These are phyloP conservation scores for Lepidocolaptes lacrymiger DNA, from an alignment of 2,797 vertebrate genomes.

Conservation along the genomic window DNA sequence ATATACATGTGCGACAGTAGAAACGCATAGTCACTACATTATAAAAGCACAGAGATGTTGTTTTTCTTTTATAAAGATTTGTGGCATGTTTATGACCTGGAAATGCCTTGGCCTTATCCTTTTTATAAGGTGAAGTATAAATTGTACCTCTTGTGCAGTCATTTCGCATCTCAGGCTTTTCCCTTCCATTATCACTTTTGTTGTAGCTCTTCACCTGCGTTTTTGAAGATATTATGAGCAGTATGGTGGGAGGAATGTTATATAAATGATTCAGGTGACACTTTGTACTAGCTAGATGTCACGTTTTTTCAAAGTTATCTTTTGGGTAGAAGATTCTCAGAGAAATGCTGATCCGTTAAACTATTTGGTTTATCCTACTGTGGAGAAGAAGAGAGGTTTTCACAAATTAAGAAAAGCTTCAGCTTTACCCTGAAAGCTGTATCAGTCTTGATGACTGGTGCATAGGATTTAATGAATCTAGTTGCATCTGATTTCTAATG, in stretches of 20 bases:
- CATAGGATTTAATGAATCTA: background rate
- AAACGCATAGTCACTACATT: background rate
- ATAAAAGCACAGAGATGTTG: background rate
- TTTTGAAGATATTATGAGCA: constrained; percentile 54
- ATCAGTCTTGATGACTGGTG: background rate
- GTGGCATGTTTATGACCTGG: background rate
- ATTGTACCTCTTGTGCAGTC: constrained; percentile 12
- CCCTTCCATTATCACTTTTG: constrained; percentile 39
- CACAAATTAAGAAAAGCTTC: background rate
- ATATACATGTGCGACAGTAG: background rate
- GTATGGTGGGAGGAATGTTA: constrained; percentile 46
- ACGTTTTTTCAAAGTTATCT: constrained; percentile 21
- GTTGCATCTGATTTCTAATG: constrained; percentile 4
- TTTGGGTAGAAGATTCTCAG: constrained; percentile 17
- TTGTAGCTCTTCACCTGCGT: constrained; percentile 22
- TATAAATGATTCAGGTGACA: constrained; percentile 55
- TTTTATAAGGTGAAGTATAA: constrained; percentile 28
- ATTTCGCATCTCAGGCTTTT: constrained; percentile 17
- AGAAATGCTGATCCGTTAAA: constrained; percentile 26
- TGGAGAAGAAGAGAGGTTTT: background rate
- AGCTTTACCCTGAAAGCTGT: background rate
- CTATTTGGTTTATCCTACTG: background rate
- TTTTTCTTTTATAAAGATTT: background rate
- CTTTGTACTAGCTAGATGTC: constrained; percentile 36
- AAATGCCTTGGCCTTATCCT: background rate